These are phyloP conservation scores for Boloria euphrosyne DNA, from an alignment of 2,888 invertebrate species.

Conservation along the genomic window DNA sequence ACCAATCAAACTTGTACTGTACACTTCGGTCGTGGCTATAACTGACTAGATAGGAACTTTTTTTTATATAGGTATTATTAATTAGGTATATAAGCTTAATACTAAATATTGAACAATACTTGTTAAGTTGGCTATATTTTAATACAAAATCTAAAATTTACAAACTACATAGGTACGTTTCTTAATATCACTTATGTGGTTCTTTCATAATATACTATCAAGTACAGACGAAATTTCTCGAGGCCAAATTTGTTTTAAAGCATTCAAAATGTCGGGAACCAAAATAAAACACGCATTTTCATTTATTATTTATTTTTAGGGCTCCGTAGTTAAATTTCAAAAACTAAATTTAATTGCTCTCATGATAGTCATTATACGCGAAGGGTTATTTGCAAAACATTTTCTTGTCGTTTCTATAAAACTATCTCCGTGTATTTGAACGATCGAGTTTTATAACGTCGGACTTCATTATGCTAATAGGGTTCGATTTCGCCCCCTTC, in stretches of 20 bases:
- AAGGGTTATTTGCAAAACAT: neutral
- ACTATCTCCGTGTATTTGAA: slow-evolving; percentile 6
- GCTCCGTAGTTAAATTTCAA: no score
- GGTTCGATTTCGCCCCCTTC: slow-evolving; percentile 59
- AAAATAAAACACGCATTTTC: no score
- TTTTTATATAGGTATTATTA: neutral
- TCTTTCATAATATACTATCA: no score
- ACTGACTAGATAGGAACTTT: slow-evolving; percentile 18
- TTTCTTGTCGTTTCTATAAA: slow-evolving; percentile 12
- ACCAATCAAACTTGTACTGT: slow-evolving; percentile 54
- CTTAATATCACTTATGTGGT: no score
- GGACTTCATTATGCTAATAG: slow-evolving; percentile 74
- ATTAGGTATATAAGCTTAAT: neutral
- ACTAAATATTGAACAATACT: neutral
- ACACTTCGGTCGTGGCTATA: slow-evolving; percentile 33
- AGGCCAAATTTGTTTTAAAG: no score
- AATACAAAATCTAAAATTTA: neutral
- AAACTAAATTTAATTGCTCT: no score
- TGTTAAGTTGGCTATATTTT: neutral
- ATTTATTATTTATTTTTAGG: no score
- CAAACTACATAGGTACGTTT: no score
- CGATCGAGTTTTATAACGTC: slow-evolving; percentile 65
- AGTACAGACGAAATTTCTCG: no score
- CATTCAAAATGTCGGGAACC: no score
- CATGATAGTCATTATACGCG: neutral